Percentiles rank a stretch among this genome's conserved stretches.
phyloP scores from a whole-genome alignment of 2,113 vertebrate species.

The Siniperca chuatsi region DNA sequence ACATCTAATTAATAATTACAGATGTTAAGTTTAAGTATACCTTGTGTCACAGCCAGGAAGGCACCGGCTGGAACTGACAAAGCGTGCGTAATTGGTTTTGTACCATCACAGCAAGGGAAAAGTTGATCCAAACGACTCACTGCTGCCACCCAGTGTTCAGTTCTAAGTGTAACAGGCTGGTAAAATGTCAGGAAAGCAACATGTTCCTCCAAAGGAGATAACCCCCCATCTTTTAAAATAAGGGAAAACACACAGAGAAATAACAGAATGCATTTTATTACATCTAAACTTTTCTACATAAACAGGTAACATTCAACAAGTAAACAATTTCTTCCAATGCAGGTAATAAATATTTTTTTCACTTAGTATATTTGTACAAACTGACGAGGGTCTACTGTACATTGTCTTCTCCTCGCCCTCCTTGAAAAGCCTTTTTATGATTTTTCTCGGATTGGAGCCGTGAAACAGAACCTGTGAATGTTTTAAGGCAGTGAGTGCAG shows the following conservation, averaged over 20 bases:
- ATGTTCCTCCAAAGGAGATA: background rate
- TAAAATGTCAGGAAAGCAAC: background rate
- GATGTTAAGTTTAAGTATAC: background rate
- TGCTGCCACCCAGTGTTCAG: constrained; percentile 72
- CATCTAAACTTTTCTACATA: constrained; percentile 99
- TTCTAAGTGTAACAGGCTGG: background rate
- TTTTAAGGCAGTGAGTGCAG: constrained; percentile 97
- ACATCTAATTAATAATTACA: background rate
- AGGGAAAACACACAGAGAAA: constrained; percentile 28
- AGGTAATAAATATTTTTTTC: constrained; percentile 99
- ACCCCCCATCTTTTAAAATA: background rate
- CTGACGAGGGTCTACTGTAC: constrained; percentile 95
- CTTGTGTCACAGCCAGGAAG: background rate
- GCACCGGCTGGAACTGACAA: background rate
- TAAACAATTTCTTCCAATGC: constrained; percentile 98
- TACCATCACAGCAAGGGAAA: background rate
- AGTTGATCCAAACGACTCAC: constrained; percentile 7
- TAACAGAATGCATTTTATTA: constrained; percentile 98
- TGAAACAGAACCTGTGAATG: constrained; percentile 89
- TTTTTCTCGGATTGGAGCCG: constrained; percentile 89
- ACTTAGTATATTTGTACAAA: constrained; percentile 98
- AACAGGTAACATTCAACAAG: constrained; percentile 99
- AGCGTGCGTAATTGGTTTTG: constrained; percentile 16
- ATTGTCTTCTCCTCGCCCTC: constrained; percentile 81
- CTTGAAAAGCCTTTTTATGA: constrained; percentile 86